These are phyloP conservation scores for Sciaenops ocellatus DNA, from an alignment of 2,797 vertebrate species.

Conservation along the genomic window DNA sequence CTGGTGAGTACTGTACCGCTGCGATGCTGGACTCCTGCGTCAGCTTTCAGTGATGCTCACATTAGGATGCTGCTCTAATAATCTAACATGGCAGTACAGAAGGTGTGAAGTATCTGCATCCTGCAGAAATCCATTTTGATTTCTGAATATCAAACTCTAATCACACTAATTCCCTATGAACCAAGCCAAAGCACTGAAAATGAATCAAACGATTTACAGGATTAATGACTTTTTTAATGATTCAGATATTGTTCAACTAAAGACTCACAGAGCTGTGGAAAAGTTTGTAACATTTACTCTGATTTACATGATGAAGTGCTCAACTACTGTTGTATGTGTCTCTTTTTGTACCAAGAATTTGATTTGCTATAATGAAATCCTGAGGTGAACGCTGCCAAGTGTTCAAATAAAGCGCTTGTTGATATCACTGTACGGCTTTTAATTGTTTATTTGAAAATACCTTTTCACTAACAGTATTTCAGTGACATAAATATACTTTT, in stretches of 20 bases:
- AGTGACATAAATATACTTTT: slow-evolving; percentile 32
- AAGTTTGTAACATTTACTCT: not conserved
- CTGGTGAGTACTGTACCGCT: not conserved
- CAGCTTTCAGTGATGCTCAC: not conserved
- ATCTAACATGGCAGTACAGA: not conserved
- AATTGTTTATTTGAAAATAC: slow-evolving; percentile 69
- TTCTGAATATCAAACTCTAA: not conserved
- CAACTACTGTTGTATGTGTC: slow-evolving; percentile 25
- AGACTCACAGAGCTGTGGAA: not conserved
- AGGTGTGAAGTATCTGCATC: not conserved
- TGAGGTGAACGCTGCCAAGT: slow-evolving; percentile 7
- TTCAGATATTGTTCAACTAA: not conserved
- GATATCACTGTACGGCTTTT: slow-evolving; percentile 43
- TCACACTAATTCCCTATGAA: not conserved
- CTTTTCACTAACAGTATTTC: slow-evolving; percentile 63
- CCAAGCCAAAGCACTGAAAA: not conserved
- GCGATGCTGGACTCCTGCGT: not conserved
- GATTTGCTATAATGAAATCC: slow-evolving; percentile 5
- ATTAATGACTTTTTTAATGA: not conserved
- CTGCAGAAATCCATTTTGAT: slow-evolving; percentile 1
- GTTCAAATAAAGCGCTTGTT: slow-evolving; percentile 62
- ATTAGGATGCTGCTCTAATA: not conserved
- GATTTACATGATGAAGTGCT: slow-evolving; percentile 13
- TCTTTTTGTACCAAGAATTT: slow-evolving; percentile 51
- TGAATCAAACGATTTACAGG: not conserved